Evolutionary conservation across 2,888 invertebrate species (phyloP), one percentile per base, ranked within the genome.

Genomic region (Myathropa florea): DNA sequence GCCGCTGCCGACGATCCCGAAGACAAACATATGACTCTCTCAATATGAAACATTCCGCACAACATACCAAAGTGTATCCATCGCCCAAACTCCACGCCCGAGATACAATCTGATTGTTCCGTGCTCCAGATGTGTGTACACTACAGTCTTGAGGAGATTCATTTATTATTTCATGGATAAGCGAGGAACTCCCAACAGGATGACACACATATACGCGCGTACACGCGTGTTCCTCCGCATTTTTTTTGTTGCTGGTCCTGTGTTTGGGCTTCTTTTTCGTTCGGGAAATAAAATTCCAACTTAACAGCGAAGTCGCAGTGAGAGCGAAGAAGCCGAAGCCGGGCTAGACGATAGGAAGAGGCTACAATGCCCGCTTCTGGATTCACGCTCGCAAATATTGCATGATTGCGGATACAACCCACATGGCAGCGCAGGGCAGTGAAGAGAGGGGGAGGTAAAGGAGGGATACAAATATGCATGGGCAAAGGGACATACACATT

Each of bases 111-210:
- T 83, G 78, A 80, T 71, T 75, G 83, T 73, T 70, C 75, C 65
- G 12, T 53, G 18, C 46, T 30, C 63, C 39, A 77, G 71, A 75
- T 83, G 55, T 71, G 64, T 63, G 28, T 39, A 36, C 46, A 46
- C 46, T 60, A 78, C 68, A 72, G 57, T 57, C 70, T 71, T 78
- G 46, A 70, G 46, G 18, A 75, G 70, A 86, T 83, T 83, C 86
- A 86, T 86, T 86, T 86, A 86, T 86, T 86, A 86, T 83, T 83
- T 86, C 86, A 71, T 86, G 86, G 86, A 79, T 86, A 83, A 86
- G 78, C 86, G 75, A 83, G 78, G 55, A 86, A 71, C 46, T 83
- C 86, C 83, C 86, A 64, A 79, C 65, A 46, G 65, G 39, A 81
- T 75, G 70, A 57, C 68, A 57, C 63, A 30, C 39, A 73, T 63